Evolutionary conservation across 2,888 invertebrate species (phyloP), one percentile per base, ranked within the genome.

Genomic region (Athrips mouffetella): DNA sequence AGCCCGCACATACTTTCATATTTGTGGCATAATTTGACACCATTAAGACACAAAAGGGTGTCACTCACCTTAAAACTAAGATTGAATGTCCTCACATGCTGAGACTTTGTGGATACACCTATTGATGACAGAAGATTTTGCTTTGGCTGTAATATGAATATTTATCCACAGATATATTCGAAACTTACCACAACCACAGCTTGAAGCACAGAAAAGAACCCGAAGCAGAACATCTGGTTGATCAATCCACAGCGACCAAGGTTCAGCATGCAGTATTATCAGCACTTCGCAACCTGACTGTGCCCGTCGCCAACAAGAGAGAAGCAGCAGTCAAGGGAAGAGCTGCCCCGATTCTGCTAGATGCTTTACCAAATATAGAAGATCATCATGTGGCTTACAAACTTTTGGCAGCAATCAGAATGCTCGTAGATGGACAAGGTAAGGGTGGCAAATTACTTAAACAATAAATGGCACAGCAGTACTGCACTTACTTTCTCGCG

Each of bases 371-470:
- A 0, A 79, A 85, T 45, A 91, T 92, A 33, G 89, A 91, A 39
- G 94, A 95, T 51, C 93, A 92, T 48, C 93, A 94, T 20, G 96
- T 97, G 1, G 93, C 95, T 3, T 97, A 96, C 68, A 96, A 96
- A 78, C 84, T 97, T 52, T 74, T 97, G 45, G 97, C 96, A 2
- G 94, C 96, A 0, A 81, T 96, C 0, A 89, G 97, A 49, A 96
- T 97, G 93, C 91, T 96, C 31, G 92, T 96, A 1, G 96, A 96
- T 77, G 94, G 94, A 20, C 94, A 95, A 89, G 92, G 94, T 94
- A 63, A 35, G 57, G n/a, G n/a, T n/a, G n/a, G n/a, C n/a, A n/a
- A n/a, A n/a, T n/a, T n/a, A n/a, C n/a, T n/a, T n/a, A n/a, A n/a
- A n/a, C n/a, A n/a, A n/a, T n/a, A n/a, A n/a, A n/a, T n/a, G n/a